Percentiles rank a stretch among this genome's conserved stretches.
Evolutionary conservation across 2,797 vertebrate species (phyloP).

Genomic region (Sebastes hubbsi): DNA sequence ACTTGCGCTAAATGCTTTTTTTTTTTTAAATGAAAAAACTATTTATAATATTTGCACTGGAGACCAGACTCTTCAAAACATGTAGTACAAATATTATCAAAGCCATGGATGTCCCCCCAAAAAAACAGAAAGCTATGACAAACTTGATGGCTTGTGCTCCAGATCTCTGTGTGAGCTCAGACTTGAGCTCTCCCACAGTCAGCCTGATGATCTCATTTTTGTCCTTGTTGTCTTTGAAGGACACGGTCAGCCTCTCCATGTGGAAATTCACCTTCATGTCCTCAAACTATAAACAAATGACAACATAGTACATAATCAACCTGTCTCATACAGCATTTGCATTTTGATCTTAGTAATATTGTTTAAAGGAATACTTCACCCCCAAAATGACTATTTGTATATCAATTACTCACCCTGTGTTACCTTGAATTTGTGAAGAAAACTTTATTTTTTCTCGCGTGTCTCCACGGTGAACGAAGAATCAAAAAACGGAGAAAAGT

Average conservation of each 20-base stretch:
- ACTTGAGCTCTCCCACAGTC: slow-evolving; percentile 88
- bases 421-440: not conserved
- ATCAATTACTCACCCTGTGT: not conserved
- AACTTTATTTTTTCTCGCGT: not conserved
- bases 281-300: slow-evolving; percentile 88
- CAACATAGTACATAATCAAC: not conserved
- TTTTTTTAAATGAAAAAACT: not conserved
- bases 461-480: too few relatives aligned
- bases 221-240: slow-evolving; percentile 87
- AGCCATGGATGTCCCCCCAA: not conserved
- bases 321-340: not conserved
- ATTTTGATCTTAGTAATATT: not conserved
- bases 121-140: slow-evolving; percentile 3
- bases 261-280: slow-evolving; percentile 92
- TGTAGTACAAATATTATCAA: not conserved
- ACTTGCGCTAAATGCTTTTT: not conserved
- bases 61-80: not conserved
- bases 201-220: slow-evolving; percentile 89
- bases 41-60: not conserved
- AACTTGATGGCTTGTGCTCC: slow-evolving; percentile 96
- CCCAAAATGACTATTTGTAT: not conserved
- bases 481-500: too few relatives aligned
- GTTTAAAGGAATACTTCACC: not conserved
- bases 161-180: slow-evolving; percentile 90
- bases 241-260: slow-evolving; percentile 88